A percentile compares a stretch with the other conserved stretches of the same genome.
Conservation (phyloP, 2,888 invertebrate genomes). For the Orthosia cruda region DNA sequence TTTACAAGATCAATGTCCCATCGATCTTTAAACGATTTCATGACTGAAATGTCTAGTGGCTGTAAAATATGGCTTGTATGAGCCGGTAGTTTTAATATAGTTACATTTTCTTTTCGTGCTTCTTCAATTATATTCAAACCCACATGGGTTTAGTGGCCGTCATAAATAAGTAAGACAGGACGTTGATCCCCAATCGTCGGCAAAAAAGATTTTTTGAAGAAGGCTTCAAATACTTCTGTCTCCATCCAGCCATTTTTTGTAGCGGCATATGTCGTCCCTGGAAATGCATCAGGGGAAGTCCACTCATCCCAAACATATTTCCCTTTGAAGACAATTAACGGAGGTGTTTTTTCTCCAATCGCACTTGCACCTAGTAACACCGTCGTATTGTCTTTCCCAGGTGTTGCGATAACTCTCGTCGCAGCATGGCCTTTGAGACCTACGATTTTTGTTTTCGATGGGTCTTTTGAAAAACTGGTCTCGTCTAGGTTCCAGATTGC, state of each 20-base stretch:
- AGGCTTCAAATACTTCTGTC: neutral
- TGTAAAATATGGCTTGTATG: slow-evolving; percentile 49
- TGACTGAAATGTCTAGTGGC: slow-evolving; percentile 48
- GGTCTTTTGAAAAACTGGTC: slow-evolving; percentile 18
- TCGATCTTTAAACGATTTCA: slow-evolving; percentile 43
- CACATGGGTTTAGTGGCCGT: slow-evolving; percentile 12
- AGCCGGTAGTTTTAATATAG: slow-evolving; percentile 48
- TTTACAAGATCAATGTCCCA: slow-evolving; percentile 30
- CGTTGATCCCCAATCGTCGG: slow-evolving; percentile 5
- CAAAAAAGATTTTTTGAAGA: slow-evolving; percentile 9
- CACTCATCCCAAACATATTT: slow-evolving; percentile 25
- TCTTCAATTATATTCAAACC: slow-evolving; percentile 17
- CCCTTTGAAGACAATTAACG: slow-evolving; percentile 38
- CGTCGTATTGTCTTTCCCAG: slow-evolving; percentile 52
- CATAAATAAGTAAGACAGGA: slow-evolving; percentile 10
- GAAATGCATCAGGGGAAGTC: slow-evolving; percentile 19
- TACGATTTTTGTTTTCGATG: neutral
- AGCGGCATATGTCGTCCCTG: slow-evolving; percentile 22
- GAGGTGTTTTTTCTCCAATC: slow-evolving; percentile 40
- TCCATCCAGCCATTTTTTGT: slow-evolving; percentile 17
- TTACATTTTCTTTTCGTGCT: slow-evolving; percentile 21
- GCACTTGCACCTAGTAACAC: slow-evolving; percentile 49
- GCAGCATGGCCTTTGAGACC: slow-evolving; percentile 13
- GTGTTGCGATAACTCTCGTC: slow-evolving; percentile 35
- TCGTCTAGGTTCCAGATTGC: slow-evolving; percentile 21